Evolutionary conservation across 2,888 invertebrate species (phyloP), one percentile per base, ranked within the genome.

Genomic region (Trachelus iudaicus): DNA sequence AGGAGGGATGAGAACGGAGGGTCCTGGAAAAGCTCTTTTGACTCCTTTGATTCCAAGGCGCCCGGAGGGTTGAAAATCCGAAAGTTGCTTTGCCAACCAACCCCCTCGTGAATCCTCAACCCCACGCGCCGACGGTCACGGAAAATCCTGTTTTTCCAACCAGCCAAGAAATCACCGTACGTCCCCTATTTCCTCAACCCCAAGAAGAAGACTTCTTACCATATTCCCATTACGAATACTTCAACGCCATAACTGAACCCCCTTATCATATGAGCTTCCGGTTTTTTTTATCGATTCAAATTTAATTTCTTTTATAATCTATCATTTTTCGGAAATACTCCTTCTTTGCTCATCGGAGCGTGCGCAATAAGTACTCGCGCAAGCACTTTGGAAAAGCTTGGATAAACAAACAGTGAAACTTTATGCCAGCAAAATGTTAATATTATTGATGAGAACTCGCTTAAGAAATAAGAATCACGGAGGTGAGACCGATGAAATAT

Each of bases 41-140:
- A 87, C 88, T 89, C 89, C 89, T 90, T 90, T 90, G 90, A 90
- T 89, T 89, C 87, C 86, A 84, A 80, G 71, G 83, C 80, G 81
- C 73, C 73, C 77, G 71, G 71, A 34, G 34, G 71, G 71, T 33
- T 31, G 71, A 34, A 31, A 71, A 83, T 83, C 86, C 83, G 78
- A 87, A 87, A 87, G 85, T 87, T 84, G 85, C 86, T 84, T 85
- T 83, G 84, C 85, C 87, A 86, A 85, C 83, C 84, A 85, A 82
- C 82, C 85, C 84, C 33, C 77, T 82, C 83, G 56, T 56, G 56
- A 56, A 56, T 56, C 56, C 56, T 56, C 56, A 81, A 79, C 83
- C 79, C 81, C 79, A 80, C 81, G 81, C 80, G 80, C 78, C 79
- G 71, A 31, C 71, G 34, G 71, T 71, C 71, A 23, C 71, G 71